phyloP scores from a whole-genome alignment of 2,888 invertebrate species.

The Mesochorus sp. region DNA sequence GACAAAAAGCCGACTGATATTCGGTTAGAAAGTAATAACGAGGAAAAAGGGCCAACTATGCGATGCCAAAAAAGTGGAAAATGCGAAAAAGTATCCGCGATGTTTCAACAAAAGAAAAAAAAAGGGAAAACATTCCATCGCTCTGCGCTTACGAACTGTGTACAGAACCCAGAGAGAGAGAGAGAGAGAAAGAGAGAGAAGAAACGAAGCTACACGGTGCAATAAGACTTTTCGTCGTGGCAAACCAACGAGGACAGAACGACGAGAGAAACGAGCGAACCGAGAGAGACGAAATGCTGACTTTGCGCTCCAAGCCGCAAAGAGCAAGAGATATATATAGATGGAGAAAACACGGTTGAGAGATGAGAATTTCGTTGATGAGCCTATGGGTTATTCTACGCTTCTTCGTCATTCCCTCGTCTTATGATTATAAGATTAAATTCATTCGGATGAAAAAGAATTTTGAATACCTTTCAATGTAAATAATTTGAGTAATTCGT shows the following conservation, averaged over 20 bases:
- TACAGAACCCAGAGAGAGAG: background rate
- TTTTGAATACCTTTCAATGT: no score
- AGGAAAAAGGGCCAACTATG: background rate
- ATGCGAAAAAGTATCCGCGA: constrained; percentile 5
- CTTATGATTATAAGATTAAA: no score
- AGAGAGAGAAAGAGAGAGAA: background rate
- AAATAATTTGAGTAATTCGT: no score
- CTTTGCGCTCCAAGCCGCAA: constrained; percentile 32
- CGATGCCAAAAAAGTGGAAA: constrained; percentile 6
- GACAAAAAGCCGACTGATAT: background rate
- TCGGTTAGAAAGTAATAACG: background rate
- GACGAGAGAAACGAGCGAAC: no score
- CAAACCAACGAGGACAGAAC: no score
- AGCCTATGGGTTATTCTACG: constrained; percentile 5
- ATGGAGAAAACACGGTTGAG: background rate
- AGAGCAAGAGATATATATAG: constrained; percentile 16
- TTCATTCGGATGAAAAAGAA: no score
- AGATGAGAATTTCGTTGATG: constrained; percentile 16
- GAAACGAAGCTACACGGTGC: background rate
- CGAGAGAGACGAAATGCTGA: background rate
- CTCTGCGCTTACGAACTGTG: background rate
- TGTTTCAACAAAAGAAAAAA: background rate
- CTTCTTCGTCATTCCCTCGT: no score
- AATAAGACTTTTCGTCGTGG: no score
- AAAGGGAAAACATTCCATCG: constrained; percentile 19